Base-by-base conservation (phyloP, 2,113 vertebrate genomes). In the Dascyllus trimaculatus region DNA sequence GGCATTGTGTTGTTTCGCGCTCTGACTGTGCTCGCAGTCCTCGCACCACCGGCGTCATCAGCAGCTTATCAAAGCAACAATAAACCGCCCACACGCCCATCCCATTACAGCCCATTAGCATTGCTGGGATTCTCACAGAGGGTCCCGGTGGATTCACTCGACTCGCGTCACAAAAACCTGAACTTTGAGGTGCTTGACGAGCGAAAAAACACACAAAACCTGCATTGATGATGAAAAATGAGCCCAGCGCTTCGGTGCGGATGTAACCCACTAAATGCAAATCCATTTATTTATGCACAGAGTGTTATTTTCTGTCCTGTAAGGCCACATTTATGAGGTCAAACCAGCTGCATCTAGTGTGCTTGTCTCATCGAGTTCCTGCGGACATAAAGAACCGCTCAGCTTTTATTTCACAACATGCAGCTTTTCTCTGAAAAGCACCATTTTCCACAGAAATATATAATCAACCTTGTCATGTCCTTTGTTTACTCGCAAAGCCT, bases 21-120 rank as follows among this genome's bases (percentile, higher is more conserved):
- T 73, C 51, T 79, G 52, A 69, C 63, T 49, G 53, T 61, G 43
- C 21, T 5, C 11, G 43, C 58, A 48, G 75, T 80, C 82, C 56
- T 85, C 43, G 11, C 87, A 76, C 62, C 51, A 21, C 45, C 25
- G 61, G 49, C 78, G 78, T 91, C 87, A 92, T 62, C 63, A 14
- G 18, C 79, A 57, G 63, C 85, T 86, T 86, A 89, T 88, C 85
- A 86, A 76, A 90, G 81, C 86, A 87, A 86, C 88, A 85, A 88
- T 75, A 72, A 82, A 59, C 52, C 48, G 13, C 85, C 81, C 79
- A 83, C 88, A 21, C 88, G 38, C 52, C 26, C 83, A 61, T 70
- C 69, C 81, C 78, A 83, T 80, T 70, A 82, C 54, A 56, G 75
- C 11, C 80, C 88, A 85, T 88, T 76, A 88, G 68, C 85, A 88